phyloP scores from a whole-genome alignment of 2,888 invertebrate genomes.

The Lasioglossum morio region DNA sequence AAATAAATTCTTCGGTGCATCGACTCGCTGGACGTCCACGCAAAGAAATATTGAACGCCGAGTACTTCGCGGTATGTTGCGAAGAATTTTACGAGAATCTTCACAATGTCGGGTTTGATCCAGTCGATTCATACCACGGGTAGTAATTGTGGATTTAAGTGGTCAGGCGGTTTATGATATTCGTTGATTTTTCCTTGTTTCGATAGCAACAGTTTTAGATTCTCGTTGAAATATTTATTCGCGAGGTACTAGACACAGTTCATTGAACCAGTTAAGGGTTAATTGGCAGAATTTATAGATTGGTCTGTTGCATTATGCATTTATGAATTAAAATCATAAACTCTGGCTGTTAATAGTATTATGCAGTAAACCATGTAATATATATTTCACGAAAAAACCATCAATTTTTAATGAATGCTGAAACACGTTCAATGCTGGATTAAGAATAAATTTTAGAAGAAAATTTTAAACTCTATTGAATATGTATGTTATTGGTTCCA shows the following conservation, averaged over 20 bases:
- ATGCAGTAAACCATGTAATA: no score
- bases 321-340: no score
- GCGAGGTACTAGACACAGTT: background rate
- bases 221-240: background rate
- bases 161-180: background rate
- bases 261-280: background rate
- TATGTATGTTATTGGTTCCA: no score
- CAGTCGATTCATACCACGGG: background rate
- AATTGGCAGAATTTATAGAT: no score
- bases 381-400: no score
- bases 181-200: background rate
- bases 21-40: background rate
- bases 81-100: background rate
- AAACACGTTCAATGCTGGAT: no score
- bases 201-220: background rate
- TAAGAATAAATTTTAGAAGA: no score
- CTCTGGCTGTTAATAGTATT: no score
- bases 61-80: background rate
- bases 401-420: no score
- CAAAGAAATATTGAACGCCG: constrained; percentile 4
- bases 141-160: background rate
- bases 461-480: no score
- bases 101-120: no score
- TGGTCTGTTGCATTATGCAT: no score
- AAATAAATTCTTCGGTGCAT: constrained; percentile 13